Percentiles rank a stretch among this genome's conserved stretches.
Evolutionary conservation across 2,113 vertebrate genomes (phyloP).

Genomic region (Malaclemys terrapin): DNA sequence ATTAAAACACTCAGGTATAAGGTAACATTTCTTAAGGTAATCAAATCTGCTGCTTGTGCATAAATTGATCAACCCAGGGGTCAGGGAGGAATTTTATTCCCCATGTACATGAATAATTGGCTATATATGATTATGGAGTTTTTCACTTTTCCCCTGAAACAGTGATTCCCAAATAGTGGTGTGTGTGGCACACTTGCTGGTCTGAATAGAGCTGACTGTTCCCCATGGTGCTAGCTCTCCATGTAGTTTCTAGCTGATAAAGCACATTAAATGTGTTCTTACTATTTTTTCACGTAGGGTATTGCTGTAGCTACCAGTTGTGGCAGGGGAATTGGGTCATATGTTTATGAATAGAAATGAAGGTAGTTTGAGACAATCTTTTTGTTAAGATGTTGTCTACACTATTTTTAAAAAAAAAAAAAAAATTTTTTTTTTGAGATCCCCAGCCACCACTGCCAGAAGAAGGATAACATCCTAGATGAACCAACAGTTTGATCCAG

Average conservation of each 20-base stretch:
- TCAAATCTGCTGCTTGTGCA: not conserved
- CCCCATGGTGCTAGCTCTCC: not conserved
- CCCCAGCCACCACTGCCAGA: not conserved
- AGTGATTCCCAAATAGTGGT: not conserved
- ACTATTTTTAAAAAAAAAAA: not conserved
- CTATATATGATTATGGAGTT: not conserved
- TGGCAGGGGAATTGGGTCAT: not conserved
- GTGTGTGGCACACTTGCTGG: not conserved
- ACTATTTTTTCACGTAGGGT: not conserved
- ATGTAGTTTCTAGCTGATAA: not conserved
- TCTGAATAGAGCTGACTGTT: not conserved
- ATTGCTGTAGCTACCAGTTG: not conserved
- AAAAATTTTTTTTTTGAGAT: not conserved
- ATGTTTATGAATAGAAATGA: not conserved
- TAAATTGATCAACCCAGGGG: not conserved
- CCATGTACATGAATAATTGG: not conserved
- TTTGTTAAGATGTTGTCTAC: not conserved
- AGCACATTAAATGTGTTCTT: not conserved
- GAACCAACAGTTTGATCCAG: not conserved
- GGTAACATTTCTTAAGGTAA: not conserved
- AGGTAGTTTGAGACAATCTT: not conserved
- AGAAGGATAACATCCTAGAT: not conserved
- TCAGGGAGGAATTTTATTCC: not conserved
- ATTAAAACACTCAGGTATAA: not conserved
- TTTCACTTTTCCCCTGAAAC: not conserved